These are phyloP conservation scores for Carabus problematicus DNA, from an alignment of 2,888 invertebrate species.

Conservation along the genomic window DNA sequence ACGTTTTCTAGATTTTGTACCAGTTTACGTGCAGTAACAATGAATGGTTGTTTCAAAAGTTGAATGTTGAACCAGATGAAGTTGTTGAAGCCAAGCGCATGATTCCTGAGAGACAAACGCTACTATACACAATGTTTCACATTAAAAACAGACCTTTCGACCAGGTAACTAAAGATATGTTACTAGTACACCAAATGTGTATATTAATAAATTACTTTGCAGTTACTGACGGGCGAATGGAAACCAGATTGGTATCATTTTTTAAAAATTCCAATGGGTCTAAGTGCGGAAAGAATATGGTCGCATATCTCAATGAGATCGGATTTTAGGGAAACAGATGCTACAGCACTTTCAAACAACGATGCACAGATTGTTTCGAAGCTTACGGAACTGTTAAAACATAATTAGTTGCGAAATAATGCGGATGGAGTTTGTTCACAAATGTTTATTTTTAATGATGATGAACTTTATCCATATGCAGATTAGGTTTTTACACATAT, in stretches of 20 bases:
- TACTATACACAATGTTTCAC: constrained; percentile 81
- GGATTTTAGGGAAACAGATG: constrained; percentile 60
- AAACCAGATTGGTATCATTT: constrained; percentile 61
- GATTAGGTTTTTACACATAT: neutral
- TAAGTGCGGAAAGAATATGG: constrained; percentile 60
- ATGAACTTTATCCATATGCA: neutral
- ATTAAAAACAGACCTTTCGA: constrained; percentile 79
- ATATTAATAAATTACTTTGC: constrained; percentile 45
- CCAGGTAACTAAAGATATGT: constrained; percentile 63
- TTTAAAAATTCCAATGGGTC: constrained; percentile 61
- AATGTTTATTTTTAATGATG: neutral
- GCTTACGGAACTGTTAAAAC: constrained; percentile 53
- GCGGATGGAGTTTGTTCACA: neutral
- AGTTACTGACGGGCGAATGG: constrained; percentile 62
- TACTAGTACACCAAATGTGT: neutral
- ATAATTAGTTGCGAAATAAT: constrained; percentile 39
- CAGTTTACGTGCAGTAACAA: constrained; percentile 74
- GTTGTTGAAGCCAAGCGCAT: constrained; percentile 54
- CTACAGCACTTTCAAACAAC: constrained; percentile 26
- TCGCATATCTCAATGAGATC: constrained; percentile 61
- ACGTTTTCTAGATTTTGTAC: constrained; percentile 66
- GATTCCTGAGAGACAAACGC: constrained; percentile 58
- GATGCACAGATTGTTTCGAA: constrained; percentile 52
- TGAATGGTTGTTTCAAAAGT: constrained; percentile 70
- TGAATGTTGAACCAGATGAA: constrained; percentile 60